phyloP scores from a whole-genome alignment of 1,140 invertebrate species.

The Megathymus violae region DNA sequence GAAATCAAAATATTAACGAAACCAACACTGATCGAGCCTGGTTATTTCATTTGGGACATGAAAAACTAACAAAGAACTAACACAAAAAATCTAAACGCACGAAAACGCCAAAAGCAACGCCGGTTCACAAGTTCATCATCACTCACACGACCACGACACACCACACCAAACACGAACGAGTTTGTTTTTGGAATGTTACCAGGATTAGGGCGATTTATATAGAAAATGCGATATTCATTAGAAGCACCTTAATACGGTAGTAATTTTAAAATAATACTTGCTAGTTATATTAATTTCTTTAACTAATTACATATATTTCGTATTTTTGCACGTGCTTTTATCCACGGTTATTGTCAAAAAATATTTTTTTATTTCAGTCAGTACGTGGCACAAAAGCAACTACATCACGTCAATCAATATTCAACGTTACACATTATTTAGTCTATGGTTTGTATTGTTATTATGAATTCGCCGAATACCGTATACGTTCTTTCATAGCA shows the following conservation, averaged over 20 bases:
- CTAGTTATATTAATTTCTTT: constrained; percentile 6
- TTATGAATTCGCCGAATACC: too few relatives aligned
- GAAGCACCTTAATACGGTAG: not conserved
- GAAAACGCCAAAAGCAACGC: constrained; percentile 77
- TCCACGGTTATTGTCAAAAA: constrained; percentile 30
- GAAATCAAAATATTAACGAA: constrained; percentile 78
- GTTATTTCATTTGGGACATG: constrained; percentile 78
- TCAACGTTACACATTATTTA: not conserved
- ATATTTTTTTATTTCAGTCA: constrained; percentile 33
- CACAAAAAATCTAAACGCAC: constrained; percentile 76
- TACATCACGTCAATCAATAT: not conserved
- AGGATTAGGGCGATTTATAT: constrained; percentile 47
- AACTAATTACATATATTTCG: constrained; percentile 5
- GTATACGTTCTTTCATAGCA: too few relatives aligned
- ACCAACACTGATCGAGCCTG: constrained; percentile 63
- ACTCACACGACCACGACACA: constrained; percentile 62
- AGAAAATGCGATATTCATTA: constrained; percentile 14
- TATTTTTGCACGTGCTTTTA: constrained; percentile 22
- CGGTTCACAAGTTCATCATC: constrained; percentile 81
- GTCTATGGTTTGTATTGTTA: constrained; percentile 8
- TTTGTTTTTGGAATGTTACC: constrained; percentile 80
- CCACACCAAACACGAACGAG: constrained; percentile 57
- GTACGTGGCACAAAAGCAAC: constrained; percentile 36
- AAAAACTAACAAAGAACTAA: constrained; percentile 75
- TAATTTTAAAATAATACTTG: not conserved